Conservation (phyloP, 2,113 vertebrate genomes). For the Prolemur simus region DNA sequence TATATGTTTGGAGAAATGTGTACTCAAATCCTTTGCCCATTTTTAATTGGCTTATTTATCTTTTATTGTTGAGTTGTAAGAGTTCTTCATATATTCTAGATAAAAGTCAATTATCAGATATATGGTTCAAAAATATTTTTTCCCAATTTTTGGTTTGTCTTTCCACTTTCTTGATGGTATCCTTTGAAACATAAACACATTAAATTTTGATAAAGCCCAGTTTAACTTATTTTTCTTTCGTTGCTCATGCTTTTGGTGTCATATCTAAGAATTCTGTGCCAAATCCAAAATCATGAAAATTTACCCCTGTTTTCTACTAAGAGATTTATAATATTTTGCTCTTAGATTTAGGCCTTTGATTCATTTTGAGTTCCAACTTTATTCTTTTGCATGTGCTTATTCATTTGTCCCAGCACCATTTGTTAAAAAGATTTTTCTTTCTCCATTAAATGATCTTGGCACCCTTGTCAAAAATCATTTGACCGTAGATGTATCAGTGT, state of each 20-base stretch:
- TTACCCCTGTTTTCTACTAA: not conserved
- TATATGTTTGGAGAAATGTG: not conserved
- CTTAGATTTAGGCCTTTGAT: not conserved
- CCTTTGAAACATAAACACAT: constrained; percentile 5
- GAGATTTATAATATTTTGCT: not conserved
- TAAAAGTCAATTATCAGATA: not conserved
- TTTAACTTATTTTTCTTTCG: not conserved
- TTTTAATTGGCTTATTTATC: not conserved
- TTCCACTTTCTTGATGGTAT: not conserved
- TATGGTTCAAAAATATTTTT: not conserved
- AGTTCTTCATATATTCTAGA: not conserved
- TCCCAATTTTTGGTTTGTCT: not conserved
- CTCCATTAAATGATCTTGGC: no score
- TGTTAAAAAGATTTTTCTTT: not conserved
- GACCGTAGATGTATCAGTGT: not conserved
- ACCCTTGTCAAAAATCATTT: not conserved
- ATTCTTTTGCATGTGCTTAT: not conserved
- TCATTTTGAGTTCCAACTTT: not conserved
- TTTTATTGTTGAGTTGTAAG: not conserved
- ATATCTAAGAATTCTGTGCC: not conserved
- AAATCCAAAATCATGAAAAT: not conserved
- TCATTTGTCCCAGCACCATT: not conserved
- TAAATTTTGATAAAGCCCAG: not conserved
- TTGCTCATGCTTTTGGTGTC: no score
- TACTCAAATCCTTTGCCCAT: not conserved